Percentiles rank a stretch among this genome's conserved stretches.
Evolutionary conservation across 1,140 invertebrate genomes (phyloP).

Genomic region (Drosophila mauritiana): DNA sequence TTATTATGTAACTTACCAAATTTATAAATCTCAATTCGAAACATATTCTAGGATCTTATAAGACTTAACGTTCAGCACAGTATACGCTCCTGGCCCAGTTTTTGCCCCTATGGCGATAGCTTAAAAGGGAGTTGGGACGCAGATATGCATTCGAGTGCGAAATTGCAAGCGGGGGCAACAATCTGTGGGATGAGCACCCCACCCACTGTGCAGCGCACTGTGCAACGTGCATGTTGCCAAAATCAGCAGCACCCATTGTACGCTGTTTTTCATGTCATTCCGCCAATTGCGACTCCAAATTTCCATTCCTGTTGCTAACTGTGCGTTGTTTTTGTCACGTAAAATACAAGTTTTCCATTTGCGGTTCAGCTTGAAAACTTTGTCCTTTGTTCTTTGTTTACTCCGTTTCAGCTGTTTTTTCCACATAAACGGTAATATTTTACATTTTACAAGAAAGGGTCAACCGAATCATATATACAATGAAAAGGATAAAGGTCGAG

Average conservation of each 20-base stretch:
- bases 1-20: no score
- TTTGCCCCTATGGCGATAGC: constrained; percentile 34
- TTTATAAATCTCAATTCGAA: no score
- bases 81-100: constrained; percentile 32
- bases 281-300: constrained; percentile 12
- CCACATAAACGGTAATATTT: constrained; percentile 64
- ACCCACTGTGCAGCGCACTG: constrained; percentile 8
- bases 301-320: constrained; percentile 20
- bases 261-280: constrained; percentile 68
- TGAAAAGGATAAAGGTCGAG: background rate
- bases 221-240: constrained; percentile 58
- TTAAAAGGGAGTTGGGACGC: constrained; percentile 46
- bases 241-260: constrained; percentile 52
- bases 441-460: constrained; percentile 28
- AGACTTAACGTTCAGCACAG: no score
- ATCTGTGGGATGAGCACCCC: background rate
- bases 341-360: constrained; percentile 80
- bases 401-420: constrained; percentile 18
- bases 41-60: no score
- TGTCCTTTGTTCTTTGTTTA: background rate
- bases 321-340: constrained; percentile 72
- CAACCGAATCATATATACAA: constrained; percentile 13
- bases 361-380: constrained; percentile 19
- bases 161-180: constrained; percentile 68
- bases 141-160: constrained; percentile 75